phyloP scores from a whole-genome alignment of 2,113 vertebrate genomes.

The Ranitomeya imitator region DNA sequence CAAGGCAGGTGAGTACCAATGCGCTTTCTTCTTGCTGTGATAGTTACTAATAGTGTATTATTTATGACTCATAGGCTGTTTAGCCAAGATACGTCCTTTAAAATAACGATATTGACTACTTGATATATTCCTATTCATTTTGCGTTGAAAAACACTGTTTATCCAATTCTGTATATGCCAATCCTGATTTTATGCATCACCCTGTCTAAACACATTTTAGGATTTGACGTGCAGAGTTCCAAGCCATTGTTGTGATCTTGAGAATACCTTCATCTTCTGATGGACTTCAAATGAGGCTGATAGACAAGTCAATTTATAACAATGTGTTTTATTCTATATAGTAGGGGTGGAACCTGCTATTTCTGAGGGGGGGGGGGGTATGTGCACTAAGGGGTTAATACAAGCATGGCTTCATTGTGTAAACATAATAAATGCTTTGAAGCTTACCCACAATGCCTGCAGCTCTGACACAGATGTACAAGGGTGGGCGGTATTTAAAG shows the following conservation, averaged over 20 bases:
- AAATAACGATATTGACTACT: no score
- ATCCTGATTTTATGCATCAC: not conserved
- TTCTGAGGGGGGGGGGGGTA: not conserved
- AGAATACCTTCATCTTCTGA: not conserved
- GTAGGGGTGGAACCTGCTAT: no score
- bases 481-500: not conserved
- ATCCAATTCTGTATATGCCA: not conserved
- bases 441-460: constrained; percentile 36
- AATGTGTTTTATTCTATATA: not conserved
- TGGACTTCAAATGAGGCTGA: not conserved
- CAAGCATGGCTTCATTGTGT: constrained; percentile 2
- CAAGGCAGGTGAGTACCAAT: constrained; percentile 79
- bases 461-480: not conserved
- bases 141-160: not conserved
- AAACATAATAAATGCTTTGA: constrained; percentile 51
- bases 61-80: not conserved
- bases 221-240: not conserved
- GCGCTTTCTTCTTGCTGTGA: not conserved
- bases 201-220: not conserved
- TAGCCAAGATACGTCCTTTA: not conserved
- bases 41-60: not conserved
- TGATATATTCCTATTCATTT: not conserved
- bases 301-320: not conserved
- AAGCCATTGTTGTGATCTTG: not conserved
- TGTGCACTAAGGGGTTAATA: constrained; percentile 3